These are phyloP conservation scores for Eupithecia pulchellata DNA, from an alignment of 2,888 invertebrate genomes.

Conservation along the genomic window DNA sequence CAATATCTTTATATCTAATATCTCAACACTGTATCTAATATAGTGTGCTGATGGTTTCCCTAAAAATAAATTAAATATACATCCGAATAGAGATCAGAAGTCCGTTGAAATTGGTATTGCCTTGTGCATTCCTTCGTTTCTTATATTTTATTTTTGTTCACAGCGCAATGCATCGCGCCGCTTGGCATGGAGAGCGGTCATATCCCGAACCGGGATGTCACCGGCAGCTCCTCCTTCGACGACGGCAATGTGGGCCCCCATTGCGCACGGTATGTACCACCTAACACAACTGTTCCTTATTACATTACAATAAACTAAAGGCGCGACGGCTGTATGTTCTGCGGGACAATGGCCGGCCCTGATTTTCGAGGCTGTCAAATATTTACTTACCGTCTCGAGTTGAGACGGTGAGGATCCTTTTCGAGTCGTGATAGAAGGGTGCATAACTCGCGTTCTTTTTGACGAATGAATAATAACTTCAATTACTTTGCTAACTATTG, in stretches of 20 bases:
- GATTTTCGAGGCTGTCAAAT: background rate
- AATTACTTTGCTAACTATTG: background rate
- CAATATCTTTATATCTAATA: too few species aligned
- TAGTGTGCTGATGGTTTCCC: too few species aligned
- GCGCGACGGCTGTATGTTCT: background rate
- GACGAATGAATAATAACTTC: background rate
- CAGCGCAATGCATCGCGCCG: conserved; percentile 92
- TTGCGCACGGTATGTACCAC: conserved; percentile 88
- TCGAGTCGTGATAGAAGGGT: background rate
- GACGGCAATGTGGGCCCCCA: conserved; percentile 93
- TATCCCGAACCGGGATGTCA: conserved; percentile 92
- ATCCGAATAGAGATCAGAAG: background rate
- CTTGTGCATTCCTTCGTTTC: background rate
- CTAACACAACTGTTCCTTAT: background rate
- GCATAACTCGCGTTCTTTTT: too few species aligned
- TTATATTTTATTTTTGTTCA: conserved; percentile 59
- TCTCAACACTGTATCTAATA: too few species aligned
- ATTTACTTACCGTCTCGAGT: background rate
- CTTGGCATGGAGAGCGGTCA: conserved; percentile 94
- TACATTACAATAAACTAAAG: background rate
- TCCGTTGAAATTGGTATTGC: background rate
- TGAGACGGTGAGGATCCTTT: background rate
- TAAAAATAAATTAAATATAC: background rate
- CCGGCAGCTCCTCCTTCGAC: conserved; percentile 94
- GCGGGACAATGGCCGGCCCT: background rate